Conservation (phyloP, 2,888 invertebrate species). For the Tuberolachnus salignus region DNA sequence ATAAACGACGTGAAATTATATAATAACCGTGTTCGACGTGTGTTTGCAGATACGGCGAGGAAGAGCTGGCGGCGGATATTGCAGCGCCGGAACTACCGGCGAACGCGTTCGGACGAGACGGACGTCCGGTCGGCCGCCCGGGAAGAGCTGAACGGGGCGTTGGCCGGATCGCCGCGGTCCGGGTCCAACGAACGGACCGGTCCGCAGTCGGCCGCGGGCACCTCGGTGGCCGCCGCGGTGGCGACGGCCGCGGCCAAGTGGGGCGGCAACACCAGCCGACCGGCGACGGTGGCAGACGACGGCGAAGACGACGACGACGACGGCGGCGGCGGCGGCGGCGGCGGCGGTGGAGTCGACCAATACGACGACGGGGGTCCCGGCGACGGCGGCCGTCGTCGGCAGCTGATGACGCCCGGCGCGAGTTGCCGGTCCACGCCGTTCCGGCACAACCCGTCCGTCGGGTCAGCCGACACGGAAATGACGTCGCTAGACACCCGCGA, state of each 20-base stretch:
- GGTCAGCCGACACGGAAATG: constrained; percentile 81
- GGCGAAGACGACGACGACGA: constrained; percentile 59
- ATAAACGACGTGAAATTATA: not conserved
- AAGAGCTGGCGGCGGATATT: constrained; percentile 78
- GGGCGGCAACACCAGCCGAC: not conserved
- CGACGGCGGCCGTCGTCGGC: too few relatives aligned
- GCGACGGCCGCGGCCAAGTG: not conserved
- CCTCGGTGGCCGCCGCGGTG: not conserved
- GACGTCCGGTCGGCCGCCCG: constrained; percentile 33
- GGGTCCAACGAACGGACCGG: too few relatives aligned
- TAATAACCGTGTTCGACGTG: too few relatives aligned
- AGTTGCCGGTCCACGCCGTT: constrained; percentile 41
- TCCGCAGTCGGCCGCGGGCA: constrained; percentile 3
- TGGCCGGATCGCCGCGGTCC: not conserved
- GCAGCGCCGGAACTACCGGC: constrained; percentile 62
- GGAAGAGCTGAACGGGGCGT: constrained; percentile 17
- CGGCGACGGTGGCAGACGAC: constrained; percentile 17
- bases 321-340: constrained; percentile 59
- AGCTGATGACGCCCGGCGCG: constrained; percentile 8
- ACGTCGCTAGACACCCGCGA: constrained; percentile 84
- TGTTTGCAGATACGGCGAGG: constrained; percentile 65
- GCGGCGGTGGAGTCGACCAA: constrained; percentile 35
- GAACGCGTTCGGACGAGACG: constrained; percentile 59
- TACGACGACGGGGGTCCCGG: constrained; percentile 30
- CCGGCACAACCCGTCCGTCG: constrained; percentile 54